Conservation (phyloP, 2,797 vertebrate genomes). For the Xiphorhynchus erythropygius region DNA sequence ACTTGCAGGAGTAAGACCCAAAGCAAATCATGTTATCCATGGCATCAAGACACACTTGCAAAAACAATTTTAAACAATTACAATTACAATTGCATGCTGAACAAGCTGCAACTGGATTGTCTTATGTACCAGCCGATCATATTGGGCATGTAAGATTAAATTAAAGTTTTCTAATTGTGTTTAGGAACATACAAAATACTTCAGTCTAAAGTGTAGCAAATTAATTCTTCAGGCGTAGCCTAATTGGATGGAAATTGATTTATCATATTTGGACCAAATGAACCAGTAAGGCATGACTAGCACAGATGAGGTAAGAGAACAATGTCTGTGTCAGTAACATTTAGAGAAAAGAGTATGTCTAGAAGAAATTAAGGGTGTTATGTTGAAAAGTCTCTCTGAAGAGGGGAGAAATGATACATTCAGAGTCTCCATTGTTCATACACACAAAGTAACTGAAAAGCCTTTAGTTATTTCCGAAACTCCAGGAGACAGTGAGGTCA, state of each 20-base stretch:
- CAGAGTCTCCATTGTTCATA: neutral
- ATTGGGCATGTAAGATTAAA: constrained; percentile 69
- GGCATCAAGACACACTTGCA: constrained; percentile 51
- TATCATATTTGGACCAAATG: constrained; percentile 69
- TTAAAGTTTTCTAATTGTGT: constrained; percentile 63
- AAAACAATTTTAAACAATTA: constrained; percentile 62
- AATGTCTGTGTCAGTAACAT: neutral
- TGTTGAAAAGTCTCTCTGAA: neutral
- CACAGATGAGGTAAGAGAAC: constrained; percentile 16
- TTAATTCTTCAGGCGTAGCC: constrained; percentile 63
- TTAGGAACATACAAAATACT: constrained; percentile 63
- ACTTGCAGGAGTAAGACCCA: neutral
- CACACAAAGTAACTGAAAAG: neutral
- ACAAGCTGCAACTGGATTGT: constrained; percentile 43
- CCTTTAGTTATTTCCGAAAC: neutral
- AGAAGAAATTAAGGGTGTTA: neutral
- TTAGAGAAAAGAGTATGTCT: neutral
- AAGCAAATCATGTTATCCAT: constrained; percentile 41
- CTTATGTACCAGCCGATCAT: constrained; percentile 43
- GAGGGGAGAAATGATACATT: neutral
- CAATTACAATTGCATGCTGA: constrained; percentile 36
- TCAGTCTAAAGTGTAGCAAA: constrained; percentile 56
- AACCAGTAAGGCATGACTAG: constrained; percentile 50
- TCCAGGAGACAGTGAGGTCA: neutral
- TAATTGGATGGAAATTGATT: constrained; percentile 74